Conservation (phyloP, 2,113 vertebrate genomes). For the Apistogramma diplotaenia region DNA sequence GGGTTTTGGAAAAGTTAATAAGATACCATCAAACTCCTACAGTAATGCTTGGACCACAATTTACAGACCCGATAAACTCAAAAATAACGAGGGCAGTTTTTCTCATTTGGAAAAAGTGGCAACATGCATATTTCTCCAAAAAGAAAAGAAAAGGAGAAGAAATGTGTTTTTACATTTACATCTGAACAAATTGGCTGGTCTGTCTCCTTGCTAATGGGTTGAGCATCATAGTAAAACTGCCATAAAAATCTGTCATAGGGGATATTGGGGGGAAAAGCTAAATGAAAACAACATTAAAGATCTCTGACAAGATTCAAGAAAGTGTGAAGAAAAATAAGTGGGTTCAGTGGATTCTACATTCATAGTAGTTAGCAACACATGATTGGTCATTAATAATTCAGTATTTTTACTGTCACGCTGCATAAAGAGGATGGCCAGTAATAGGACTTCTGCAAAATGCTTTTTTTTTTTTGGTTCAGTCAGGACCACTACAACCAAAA, state of each 20-base stretch:
- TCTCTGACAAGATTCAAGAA: not conserved
- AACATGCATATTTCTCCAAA: not conserved
- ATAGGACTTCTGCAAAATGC: not conserved
- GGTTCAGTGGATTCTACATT: not conserved
- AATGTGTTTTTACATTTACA: not conserved
- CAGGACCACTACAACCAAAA: not conserved
- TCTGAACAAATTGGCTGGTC: not conserved
- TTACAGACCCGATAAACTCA: not conserved
- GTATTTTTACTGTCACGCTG: not conserved
- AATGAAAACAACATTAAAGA: not conserved
- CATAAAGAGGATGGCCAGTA: not conserved
- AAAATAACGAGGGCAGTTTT: not conserved
- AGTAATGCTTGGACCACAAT: not conserved
- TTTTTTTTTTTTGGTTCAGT: not conserved
- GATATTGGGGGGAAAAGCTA: accelerated
- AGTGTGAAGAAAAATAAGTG: not conserved
- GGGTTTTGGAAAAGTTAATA: not conserved
- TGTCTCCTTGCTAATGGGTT: not conserved
- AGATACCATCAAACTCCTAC: not conserved
- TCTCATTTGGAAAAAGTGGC: not conserved
- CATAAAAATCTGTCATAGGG: not conserved
- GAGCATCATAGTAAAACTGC: not conserved
- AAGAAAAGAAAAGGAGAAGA: not conserved
- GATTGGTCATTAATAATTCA: not conserved
- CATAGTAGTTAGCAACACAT: not conserved